Conservation (phyloP, 2,797 vertebrate species). For the Anas georgica region DNA sequence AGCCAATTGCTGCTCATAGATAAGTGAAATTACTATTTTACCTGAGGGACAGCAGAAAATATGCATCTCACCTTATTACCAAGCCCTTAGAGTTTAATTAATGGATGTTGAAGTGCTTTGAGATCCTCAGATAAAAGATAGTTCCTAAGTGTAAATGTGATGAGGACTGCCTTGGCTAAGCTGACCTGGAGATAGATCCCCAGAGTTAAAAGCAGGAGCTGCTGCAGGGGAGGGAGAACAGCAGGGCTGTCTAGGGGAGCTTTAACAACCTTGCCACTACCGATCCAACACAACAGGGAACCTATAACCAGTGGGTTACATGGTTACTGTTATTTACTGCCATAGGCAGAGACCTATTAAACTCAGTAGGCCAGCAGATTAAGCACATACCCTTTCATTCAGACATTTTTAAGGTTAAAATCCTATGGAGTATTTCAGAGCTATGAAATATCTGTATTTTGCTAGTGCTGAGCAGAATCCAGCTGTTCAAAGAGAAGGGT, state of each 20-base stretch:
- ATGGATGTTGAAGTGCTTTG: background rate
- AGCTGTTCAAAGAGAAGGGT: background rate
- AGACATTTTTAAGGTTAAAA: background rate
- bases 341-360: background rate
- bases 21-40: slow-evolving; percentile 4
- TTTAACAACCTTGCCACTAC: background rate
- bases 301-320: background rate
- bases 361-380: background rate
- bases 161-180: background rate
- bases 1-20: background rate
- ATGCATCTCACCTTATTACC: background rate
- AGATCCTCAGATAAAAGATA: background rate
- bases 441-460: background rate
- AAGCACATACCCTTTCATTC: background rate
- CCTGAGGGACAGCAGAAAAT: background rate
- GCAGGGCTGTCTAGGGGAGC: background rate
- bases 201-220: background rate
- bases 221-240: background rate
- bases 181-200: background rate
- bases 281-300: background rate
- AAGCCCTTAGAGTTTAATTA: slow-evolving; percentile 35
- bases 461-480: background rate
- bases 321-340: background rate
- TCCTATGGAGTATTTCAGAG: background rate
- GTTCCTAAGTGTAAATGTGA: background rate